Percentiles rank a stretch among this genome's conserved stretches.
Evolutionary conservation across 2,888 invertebrate genomes (phyloP).

Genomic region (Terebella lapidaria): DNA sequence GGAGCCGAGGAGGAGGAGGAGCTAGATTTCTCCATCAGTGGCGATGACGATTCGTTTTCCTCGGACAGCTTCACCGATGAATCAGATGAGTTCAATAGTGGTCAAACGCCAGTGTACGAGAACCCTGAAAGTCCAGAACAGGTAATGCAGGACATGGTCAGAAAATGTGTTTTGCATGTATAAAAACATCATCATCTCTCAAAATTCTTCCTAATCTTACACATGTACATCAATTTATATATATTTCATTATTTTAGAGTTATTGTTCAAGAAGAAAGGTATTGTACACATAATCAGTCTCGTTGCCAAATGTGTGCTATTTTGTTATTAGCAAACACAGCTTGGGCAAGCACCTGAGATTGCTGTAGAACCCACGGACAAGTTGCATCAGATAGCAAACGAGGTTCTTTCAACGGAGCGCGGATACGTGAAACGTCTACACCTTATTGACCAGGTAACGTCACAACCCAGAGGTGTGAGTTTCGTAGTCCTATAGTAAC

Average conservation of each 20-base stretch:
- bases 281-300: too few species aligned
- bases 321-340: background rate
- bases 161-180: too few species aligned
- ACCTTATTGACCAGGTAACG: slow-evolving; percentile 62
- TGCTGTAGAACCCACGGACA: slow-evolving; percentile 13
- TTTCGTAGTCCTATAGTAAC: background rate
- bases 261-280: too few species aligned
- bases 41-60: background rate
- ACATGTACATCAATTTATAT: background rate
- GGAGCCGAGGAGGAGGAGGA: background rate
- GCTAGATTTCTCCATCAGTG: background rate
- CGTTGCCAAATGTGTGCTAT: background rate
- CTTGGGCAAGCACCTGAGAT: background rate
- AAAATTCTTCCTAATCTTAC: background rate
- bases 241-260: background rate
- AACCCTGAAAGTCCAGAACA: too few species aligned
- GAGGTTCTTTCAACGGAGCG: slow-evolving; percentile 63
- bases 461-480: background rate
- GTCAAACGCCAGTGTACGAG: too few species aligned
- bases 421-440: slow-evolving; percentile 61
- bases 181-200: too few species aligned
- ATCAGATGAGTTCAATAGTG: background rate
- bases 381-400: slow-evolving; percentile 57
- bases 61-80: slow-evolving; percentile 1
- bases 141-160: too few species aligned